Percentiles rank a stretch among this genome's conserved stretches.
These are phyloP conservation scores for Tupaia tana DNA, from an alignment of 2,113 vertebrate species.

Conservation along the genomic window DNA sequence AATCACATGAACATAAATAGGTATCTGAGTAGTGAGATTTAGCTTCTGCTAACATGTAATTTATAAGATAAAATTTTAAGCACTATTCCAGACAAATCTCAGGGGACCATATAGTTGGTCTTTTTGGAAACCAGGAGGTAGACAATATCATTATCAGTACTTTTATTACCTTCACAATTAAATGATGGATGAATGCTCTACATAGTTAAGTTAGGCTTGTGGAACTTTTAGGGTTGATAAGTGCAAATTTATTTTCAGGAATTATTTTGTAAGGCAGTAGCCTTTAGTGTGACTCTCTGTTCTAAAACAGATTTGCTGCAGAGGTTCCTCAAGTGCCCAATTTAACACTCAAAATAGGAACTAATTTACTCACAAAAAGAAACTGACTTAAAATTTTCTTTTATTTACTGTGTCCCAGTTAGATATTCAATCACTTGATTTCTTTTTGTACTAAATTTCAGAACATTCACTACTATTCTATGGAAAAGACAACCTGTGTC, in stretches of 20 bases:
- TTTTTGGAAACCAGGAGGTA: neutral
- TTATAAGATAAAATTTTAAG: neutral
- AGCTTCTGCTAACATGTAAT: neutral
- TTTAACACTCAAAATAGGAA: neutral
- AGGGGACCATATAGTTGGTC: neutral
- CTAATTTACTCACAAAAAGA: neutral
- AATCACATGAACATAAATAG: neutral
- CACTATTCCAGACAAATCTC: neutral
- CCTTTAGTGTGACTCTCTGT: neutral
- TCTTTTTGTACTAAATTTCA: conserved; percentile 4
- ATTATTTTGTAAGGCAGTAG: conserved; percentile 15
- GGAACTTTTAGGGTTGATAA: conserved; percentile 19
- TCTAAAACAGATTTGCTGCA: neutral
- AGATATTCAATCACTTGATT: neutral
- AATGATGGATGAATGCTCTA: neutral
- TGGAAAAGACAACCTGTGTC: neutral
- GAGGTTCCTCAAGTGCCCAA: neutral
- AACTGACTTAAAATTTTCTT: neutral
- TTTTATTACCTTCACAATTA: conserved; percentile 8
- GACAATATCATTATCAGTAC: neutral
- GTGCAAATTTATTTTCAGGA: conserved; percentile 29
- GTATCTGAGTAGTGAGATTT: neutral
- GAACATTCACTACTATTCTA: neutral
- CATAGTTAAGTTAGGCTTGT: neutral
- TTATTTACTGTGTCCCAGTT: neutral